These are phyloP conservation scores for Parazoanthus atlanticus DNA, from an alignment of 92 coral and sea anemone species.

Conservation along the genomic window DNA sequence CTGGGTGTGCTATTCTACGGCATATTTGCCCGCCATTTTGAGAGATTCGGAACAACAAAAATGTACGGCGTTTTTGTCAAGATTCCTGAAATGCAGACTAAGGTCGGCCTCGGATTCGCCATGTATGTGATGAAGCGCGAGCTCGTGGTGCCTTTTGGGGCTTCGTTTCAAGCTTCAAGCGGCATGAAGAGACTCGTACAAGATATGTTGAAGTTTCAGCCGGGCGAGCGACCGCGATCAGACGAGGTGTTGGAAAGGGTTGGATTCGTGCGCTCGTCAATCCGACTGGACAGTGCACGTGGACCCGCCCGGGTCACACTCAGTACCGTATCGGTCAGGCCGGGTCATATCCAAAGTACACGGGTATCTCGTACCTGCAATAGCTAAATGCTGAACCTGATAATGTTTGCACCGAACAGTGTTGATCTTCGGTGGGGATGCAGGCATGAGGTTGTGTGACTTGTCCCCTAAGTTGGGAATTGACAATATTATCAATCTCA, in stretches of 20 bases:
- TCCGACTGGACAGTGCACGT: not conserved
- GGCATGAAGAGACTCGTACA: conserved; percentile 49
- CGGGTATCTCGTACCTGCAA: conserved; percentile 7
- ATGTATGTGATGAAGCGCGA: conserved; percentile 50
- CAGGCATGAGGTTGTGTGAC: too few species aligned
- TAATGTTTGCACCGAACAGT: not conserved
- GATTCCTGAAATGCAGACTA: not conserved
- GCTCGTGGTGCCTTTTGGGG: conserved; percentile 49
- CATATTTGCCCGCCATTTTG: too few species aligned
- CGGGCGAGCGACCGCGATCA: conserved; percentile 59
- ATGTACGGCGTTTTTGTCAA: conserved; percentile 35
- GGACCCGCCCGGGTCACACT: not conserved
- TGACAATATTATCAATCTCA: not conserved
- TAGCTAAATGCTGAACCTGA: not conserved
- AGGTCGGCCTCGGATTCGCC: conserved; percentile 56
- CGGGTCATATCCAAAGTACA: not conserved
- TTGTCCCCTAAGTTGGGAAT: too few species aligned
- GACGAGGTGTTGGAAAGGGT: conserved; percentile 48
- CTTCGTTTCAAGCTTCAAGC: conserved; percentile 28
- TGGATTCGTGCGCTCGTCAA: not conserved
- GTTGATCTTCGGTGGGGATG: not conserved
- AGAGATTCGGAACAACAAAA: conserved; percentile 32
- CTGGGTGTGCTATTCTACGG: conserved; percentile 77
- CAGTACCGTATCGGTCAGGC: conserved; percentile 2
- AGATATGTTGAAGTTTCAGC: conserved; percentile 54